These are phyloP conservation scores for Anoplolepis gracilipes DNA, from an alignment of 1,140 invertebrate genomes.

Conservation along the genomic window DNA sequence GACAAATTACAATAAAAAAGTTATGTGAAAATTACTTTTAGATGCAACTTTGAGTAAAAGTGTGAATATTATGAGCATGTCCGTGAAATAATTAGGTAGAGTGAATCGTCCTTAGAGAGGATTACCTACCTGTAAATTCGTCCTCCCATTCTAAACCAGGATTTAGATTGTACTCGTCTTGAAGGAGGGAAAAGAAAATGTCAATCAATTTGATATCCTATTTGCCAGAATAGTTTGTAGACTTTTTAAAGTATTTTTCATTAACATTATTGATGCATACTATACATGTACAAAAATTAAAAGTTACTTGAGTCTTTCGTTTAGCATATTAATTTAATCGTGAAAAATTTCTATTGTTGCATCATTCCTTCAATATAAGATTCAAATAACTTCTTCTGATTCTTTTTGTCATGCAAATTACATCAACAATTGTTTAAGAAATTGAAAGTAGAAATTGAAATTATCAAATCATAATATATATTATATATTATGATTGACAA, in stretches of 20 bases:
- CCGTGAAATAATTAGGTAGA: conserved; percentile 67
- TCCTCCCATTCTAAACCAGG: conserved; percentile 99
- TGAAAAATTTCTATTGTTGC: neutral
- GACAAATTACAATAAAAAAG: conserved; percentile 63
- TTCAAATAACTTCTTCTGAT: conserved; percentile 51
- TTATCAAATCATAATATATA: conserved; percentile 56
- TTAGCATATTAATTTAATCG: neutral
- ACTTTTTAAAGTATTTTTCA: conserved; percentile 61
- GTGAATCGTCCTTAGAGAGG: conserved; percentile 81
- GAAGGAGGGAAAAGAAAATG: conserved; percentile 93
- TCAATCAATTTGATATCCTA: conserved; percentile 85
- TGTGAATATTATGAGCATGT: conserved; percentile 64
- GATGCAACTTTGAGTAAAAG: conserved; percentile 61
- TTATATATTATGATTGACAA: conserved; percentile 58
- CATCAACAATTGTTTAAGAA: conserved; percentile 72
- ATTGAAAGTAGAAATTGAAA: conserved; percentile 63
- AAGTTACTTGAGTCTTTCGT: conserved; percentile 30
- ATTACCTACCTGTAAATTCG: conserved; percentile 99
- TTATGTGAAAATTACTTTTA: conserved; percentile 57
- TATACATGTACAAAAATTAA: conserved; percentile 42
- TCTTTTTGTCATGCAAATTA: conserved; percentile 61
- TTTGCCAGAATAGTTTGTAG: conserved; percentile 74
- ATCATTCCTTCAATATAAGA: conserved; percentile 17
- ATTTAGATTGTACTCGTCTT: conserved; percentile 99
- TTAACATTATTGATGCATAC: conserved; percentile 75